These are phyloP conservation scores for Chaitophorus viminalis DNA, from an alignment of 2,888 invertebrate genomes.

Conservation along the genomic window DNA sequence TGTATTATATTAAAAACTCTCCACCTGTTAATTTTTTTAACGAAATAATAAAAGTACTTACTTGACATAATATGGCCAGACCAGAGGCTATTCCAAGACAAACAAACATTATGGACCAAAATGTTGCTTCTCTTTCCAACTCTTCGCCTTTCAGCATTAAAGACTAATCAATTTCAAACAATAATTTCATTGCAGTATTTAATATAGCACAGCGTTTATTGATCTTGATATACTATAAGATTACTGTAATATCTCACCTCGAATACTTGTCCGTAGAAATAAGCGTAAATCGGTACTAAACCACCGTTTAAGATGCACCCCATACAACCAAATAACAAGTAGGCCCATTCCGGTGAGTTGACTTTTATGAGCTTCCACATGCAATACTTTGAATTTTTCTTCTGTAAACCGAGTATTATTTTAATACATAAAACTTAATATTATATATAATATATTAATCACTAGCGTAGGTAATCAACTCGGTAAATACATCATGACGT, in stretches of 20 bases:
- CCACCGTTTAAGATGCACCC: slow-evolving; percentile 77
- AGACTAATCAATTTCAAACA: slow-evolving; percentile 28
- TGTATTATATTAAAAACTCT: no score
- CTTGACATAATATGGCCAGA: slow-evolving; percentile 67
- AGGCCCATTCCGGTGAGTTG: slow-evolving; percentile 78
- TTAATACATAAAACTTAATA: neutral
- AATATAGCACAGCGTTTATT: no score
- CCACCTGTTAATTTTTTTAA: no score
- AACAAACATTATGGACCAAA: slow-evolving; percentile 68
- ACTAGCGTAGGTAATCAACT: neutral
- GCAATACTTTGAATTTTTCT: slow-evolving; percentile 66
- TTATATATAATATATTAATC: neutral
- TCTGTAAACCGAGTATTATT: slow-evolving; percentile 51
- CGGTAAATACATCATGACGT: neutral
- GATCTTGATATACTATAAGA: neutral
- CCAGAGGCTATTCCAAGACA: slow-evolving; percentile 68
- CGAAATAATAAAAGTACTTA: slow-evolving; percentile 63
- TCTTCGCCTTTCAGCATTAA: slow-evolving; percentile 52
- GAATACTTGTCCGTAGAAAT: slow-evolving; percentile 83
- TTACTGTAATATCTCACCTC: slow-evolving; percentile 69
- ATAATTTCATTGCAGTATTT: neutral
- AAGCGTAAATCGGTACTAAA: slow-evolving; percentile 79
- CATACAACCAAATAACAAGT: slow-evolving; percentile 72
- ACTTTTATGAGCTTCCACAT: slow-evolving; percentile 73
- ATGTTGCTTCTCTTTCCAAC: slow-evolving; percentile 41